Conservation (phyloP, 2,797 vertebrate species). For the Lacerta viridis region DNA sequence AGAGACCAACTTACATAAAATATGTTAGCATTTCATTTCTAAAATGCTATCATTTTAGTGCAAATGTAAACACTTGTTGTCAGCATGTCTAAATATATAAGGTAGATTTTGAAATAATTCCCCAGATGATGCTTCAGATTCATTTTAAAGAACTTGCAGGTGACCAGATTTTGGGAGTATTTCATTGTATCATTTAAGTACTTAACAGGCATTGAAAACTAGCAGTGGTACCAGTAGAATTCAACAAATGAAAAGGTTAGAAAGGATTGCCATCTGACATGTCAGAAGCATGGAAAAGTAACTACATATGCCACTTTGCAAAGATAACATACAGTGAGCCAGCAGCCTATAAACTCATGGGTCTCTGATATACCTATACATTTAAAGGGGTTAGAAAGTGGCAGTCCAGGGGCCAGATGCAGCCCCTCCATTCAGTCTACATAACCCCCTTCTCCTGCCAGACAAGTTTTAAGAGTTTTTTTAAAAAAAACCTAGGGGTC, state of each 20-base stretch:
- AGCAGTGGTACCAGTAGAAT: too few species aligned
- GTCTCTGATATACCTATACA: background rate
- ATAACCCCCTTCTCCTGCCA: too few species aligned
- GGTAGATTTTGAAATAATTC: background rate
- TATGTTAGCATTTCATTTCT: background rate
- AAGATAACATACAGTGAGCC: background rate
- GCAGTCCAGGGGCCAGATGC: too few species aligned
- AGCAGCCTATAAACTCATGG: background rate
- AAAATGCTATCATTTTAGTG: background rate
- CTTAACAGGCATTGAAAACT: background rate
- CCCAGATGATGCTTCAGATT: background rate
- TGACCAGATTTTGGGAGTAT: too few species aligned
- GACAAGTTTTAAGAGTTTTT: too few species aligned
- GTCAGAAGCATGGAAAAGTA: background rate
- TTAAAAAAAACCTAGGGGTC: too few species aligned
- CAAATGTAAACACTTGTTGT: background rate
- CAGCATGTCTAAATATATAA: too few species aligned
- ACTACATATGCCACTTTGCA: background rate
- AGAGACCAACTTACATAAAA: background rate
- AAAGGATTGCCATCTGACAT: background rate
- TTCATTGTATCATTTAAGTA: background rate
- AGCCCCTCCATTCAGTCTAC: too few species aligned
- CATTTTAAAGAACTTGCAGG: background rate
- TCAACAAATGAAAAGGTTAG: background rate
- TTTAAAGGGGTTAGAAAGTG: too few species aligned